Evolutionary conservation across 2,797 vertebrate genomes (phyloP).

Genomic region (Sarcoramphus papa): DNA sequence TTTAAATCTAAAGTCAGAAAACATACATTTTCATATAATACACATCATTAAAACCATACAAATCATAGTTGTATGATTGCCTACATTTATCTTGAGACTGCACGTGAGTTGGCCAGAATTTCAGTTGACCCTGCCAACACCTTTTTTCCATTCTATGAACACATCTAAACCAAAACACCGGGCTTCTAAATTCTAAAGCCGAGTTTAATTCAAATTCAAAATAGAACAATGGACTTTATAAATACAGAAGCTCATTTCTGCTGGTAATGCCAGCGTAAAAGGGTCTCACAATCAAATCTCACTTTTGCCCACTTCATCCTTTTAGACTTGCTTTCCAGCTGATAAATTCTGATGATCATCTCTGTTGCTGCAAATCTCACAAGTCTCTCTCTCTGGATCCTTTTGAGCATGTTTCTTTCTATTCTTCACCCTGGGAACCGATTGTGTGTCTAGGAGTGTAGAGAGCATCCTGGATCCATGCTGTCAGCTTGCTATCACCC

Average conservation of each 20-base stretch:
- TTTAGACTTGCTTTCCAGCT: neutral
- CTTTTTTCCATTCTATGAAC: neutral
- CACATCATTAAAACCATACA: neutral
- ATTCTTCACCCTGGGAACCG: accelerated
- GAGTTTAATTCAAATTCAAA: neutral
- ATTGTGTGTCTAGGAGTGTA: neutral
- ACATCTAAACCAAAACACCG: neutral
- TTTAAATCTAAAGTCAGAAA: neutral
- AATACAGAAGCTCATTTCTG: neutral
- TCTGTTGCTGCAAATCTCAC: neutral
- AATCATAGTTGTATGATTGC: neutral
- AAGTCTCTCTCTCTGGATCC: neutral
- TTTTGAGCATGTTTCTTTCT: neutral
- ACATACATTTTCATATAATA: neutral
- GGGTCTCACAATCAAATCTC: neutral
- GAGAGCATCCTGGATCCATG: neutral
- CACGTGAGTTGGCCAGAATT: neutral
- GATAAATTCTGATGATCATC: neutral
- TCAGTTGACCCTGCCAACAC: neutral
- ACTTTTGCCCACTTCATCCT: neutral
- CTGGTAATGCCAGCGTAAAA: neutral
- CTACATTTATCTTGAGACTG: neutral
- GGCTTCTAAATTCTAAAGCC: neutral
- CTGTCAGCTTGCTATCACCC: neutral
- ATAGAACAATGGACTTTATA: neutral